phyloP scores from a whole-genome alignment of 2,797 vertebrate genomes.

The Anabas testudineus region DNA sequence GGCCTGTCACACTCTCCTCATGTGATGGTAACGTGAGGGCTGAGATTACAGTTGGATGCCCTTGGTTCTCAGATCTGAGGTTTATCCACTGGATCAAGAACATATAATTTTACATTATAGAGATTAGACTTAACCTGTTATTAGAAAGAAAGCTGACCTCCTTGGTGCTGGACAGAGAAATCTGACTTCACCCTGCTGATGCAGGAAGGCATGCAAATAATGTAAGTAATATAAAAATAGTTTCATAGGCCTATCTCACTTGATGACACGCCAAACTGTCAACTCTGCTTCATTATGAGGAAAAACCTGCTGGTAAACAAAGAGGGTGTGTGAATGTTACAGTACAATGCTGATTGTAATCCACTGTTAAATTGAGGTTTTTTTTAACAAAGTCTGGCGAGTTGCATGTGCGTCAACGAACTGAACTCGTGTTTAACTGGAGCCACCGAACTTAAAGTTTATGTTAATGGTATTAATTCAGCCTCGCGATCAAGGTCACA shows the following conservation, averaged over 20 bases:
- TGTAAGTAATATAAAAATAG: slow-evolving; percentile 17
- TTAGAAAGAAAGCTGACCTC: background rate
- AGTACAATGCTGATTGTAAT: background rate
- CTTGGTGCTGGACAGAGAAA: background rate
- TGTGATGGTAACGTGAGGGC: slow-evolving; percentile 71
- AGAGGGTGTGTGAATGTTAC: too few species aligned
- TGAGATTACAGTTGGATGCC: slow-evolving; percentile 47
- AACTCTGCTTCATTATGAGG: background rate
- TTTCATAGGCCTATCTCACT: background rate
- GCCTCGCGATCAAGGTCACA: too few species aligned
- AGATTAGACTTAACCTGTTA: slow-evolving; percentile 25
- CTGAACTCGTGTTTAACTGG: background rate
- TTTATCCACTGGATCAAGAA: slow-evolving; percentile 10
- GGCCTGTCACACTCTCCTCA: slow-evolving; percentile 69
- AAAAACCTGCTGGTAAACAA: background rate
- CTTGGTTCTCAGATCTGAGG: slow-evolving; percentile 21
- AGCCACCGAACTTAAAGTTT: background rate
- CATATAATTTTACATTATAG: slow-evolving; percentile 1
- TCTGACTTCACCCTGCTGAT: slow-evolving; percentile 2
- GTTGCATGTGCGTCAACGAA: too few species aligned
- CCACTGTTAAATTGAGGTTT: background rate
- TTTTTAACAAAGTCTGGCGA: too few species aligned
- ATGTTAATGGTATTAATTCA: background rate
- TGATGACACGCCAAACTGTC: background rate
- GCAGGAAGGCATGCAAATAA: slow-evolving; percentile 21